Conservation (phyloP, 2,113 vertebrate genomes). For the human region DNA sequence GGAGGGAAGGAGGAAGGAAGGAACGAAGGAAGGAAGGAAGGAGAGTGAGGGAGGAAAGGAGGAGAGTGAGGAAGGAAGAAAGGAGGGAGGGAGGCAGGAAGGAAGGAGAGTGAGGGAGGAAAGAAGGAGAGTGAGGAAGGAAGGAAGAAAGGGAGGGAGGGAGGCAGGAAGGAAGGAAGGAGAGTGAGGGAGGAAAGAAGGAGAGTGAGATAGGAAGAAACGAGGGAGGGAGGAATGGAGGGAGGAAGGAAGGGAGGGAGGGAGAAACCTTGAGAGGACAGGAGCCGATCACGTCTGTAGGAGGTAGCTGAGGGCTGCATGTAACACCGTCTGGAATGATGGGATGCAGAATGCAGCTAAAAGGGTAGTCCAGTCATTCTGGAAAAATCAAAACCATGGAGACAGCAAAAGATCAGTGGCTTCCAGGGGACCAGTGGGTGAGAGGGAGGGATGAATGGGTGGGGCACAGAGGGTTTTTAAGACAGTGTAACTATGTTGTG, state of each 20-base stretch:
- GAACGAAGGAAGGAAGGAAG: too few relatives aligned
- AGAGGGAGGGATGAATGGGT: neutral
- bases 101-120: fast-evolving
- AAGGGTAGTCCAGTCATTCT: neutral
- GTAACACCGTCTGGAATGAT: neutral
- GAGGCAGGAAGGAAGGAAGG: fast-evolving
- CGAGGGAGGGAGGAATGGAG: neutral
- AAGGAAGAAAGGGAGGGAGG: too few relatives aligned
- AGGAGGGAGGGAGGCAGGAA: neutral
- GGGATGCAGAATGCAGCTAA: neutral
- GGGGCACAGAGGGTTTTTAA: neutral
- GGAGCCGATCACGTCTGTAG: neutral
- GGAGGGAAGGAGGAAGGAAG: too few relatives aligned
- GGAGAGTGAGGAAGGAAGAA: neutral
- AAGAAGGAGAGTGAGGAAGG: too few relatives aligned
- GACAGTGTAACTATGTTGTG: neutral
- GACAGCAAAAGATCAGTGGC: neutral
- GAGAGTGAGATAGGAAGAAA: neutral
- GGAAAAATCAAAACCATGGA: neutral
- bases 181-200: too few relatives aligned
- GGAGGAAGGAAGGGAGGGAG: neutral
- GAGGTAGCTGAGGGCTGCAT: neutral
- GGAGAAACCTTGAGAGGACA: neutral
- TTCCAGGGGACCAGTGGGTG: neutral
- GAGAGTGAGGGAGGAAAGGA: too few relatives aligned